Evolutionary conservation across 2,797 vertebrate genomes (phyloP).

Genomic region (Chloroceryle amazona): DNA sequence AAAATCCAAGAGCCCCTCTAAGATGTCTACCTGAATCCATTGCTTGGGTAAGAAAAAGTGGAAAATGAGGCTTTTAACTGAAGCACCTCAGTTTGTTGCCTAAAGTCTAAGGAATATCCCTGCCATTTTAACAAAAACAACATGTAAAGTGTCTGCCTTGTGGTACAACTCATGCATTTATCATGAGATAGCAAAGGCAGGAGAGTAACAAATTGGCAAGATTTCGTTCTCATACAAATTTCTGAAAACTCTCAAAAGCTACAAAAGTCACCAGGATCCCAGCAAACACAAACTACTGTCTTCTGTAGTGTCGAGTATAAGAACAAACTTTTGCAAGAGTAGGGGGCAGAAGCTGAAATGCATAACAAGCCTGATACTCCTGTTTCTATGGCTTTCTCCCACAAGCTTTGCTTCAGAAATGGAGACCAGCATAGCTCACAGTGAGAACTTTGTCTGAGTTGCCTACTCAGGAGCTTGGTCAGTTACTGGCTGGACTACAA

Average conservation of each 20-base stretch:
- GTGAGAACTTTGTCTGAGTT: not conserved
- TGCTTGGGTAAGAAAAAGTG: not conserved
- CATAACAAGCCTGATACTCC: fast-evolving
- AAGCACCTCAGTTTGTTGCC: not conserved
- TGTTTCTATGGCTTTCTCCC: not conserved
- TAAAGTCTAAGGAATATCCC: not conserved
- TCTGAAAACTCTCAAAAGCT: not conserved
- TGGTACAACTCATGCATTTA: not conserved
- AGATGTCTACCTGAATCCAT: not conserved
- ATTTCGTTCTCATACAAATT: not conserved
- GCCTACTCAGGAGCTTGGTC: not conserved
- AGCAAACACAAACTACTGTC: not conserved
- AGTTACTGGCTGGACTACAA: not conserved
- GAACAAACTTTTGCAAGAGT: not conserved
- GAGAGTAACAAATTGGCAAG: not conserved
- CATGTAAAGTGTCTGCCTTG: not conserved
- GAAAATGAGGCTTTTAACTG: not conserved
- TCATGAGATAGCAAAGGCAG: not conserved
- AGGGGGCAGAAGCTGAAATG: not conserved
- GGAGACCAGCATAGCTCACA: fast-evolving
- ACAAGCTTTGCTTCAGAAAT: not conserved
- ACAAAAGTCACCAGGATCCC: not conserved
- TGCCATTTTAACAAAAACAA: not conserved
- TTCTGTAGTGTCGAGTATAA: not conserved
- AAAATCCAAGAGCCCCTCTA: not conserved